Percentiles rank a stretch among this genome's conserved stretches.
Evolutionary conservation across 2,113 vertebrate species (phyloP).

Genomic region (Nematolebias whitei): DNA sequence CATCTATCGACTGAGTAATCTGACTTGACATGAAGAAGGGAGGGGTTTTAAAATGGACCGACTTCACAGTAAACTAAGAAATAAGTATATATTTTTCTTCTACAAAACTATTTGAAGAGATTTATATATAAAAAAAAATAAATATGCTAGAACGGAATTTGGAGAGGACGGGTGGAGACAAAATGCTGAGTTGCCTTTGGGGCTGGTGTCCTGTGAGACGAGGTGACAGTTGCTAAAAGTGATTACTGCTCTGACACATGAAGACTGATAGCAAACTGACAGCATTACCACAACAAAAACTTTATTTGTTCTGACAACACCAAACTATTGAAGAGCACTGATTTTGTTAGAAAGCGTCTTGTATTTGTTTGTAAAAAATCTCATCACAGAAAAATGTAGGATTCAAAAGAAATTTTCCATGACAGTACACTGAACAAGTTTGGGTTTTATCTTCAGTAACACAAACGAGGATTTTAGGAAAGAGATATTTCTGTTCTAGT

Average conservation of each 20-base stretch:
- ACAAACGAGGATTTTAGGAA: background rate
- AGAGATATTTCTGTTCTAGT: background rate
- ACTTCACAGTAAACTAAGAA: slow-evolving; percentile 30
- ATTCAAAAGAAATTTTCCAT: background rate
- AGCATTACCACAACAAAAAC: slow-evolving; percentile 10
- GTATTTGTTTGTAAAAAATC: background rate
- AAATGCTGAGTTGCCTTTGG: slow-evolving; percentile 27
- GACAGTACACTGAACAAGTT: background rate
- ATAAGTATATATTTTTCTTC: slow-evolving; percentile 7
- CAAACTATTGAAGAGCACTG: background rate
- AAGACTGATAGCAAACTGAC: slow-evolving; percentile 17
- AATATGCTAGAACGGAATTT: slow-evolving; percentile 8
- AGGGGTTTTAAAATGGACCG: slow-evolving; percentile 15
- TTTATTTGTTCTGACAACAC: slow-evolving; percentile 22
- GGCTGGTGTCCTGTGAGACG: slow-evolving; percentile 22
- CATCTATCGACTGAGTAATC: slow-evolving; percentile 64
- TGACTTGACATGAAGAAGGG: slow-evolving; percentile 69
- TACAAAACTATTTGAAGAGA: slow-evolving; percentile 25
- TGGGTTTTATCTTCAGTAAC: background rate
- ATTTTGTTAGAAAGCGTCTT: slow-evolving; percentile 16
- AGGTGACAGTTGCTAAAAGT: slow-evolving; percentile 39
- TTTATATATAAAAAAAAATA: background rate
- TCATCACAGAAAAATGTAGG: slow-evolving; percentile 2
- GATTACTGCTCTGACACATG: slow-evolving; percentile 30
- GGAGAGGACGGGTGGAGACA: slow-evolving; percentile 6